Conservation (phyloP, 2,888 invertebrate genomes). For the Dromius quadrimaculatus region DNA sequence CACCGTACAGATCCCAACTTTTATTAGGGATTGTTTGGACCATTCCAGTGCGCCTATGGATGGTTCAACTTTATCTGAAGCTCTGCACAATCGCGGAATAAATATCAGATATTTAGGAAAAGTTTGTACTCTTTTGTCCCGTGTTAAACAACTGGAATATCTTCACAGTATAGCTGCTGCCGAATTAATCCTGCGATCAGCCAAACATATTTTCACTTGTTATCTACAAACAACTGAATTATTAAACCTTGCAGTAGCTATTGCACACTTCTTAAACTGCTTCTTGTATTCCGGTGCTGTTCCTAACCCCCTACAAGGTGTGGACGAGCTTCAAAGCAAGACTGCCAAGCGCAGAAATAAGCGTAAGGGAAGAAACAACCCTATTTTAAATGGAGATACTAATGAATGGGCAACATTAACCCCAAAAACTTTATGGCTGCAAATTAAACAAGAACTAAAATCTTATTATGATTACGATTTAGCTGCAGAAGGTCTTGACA, state of each 20-base stretch:
- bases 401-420: slow-evolving; percentile 92
- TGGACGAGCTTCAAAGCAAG: slow-evolving; percentile 77
- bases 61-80: slow-evolving; percentile 91
- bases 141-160: slow-evolving; percentile 86
- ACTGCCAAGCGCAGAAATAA: slow-evolving; percentile 74
- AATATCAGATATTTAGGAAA: slow-evolving; percentile 97
- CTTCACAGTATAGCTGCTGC: slow-evolving; percentile 89
- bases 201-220: slow-evolving; percentile 93
- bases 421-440: slow-evolving; percentile 88
- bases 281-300: slow-evolving; percentile 84
- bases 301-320: slow-evolving; percentile 75
- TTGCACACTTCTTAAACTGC: slow-evolving; percentile 97
- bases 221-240: slow-evolving; percentile 94
- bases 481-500: slow-evolving; percentile 82
- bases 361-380: slow-evolving; percentile 70
- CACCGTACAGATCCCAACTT: slow-evolving; percentile 93
- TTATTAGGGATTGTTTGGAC: slow-evolving; percentile 91
- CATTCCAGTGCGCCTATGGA: slow-evolving; percentile 96
- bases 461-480: slow-evolving; percentile 92
- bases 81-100: slow-evolving; percentile 94
- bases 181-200: slow-evolving; percentile 90
- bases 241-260: slow-evolving; percentile 90
- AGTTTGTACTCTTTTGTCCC: slow-evolving; percentile 82
- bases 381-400: slow-evolving; percentile 65
- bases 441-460: slow-evolving; percentile 85